Percentiles rank a stretch among this genome's conserved stretches.
Conservation (phyloP, 1,140 invertebrate genomes). For the Adoxophyes honmai region DNA sequence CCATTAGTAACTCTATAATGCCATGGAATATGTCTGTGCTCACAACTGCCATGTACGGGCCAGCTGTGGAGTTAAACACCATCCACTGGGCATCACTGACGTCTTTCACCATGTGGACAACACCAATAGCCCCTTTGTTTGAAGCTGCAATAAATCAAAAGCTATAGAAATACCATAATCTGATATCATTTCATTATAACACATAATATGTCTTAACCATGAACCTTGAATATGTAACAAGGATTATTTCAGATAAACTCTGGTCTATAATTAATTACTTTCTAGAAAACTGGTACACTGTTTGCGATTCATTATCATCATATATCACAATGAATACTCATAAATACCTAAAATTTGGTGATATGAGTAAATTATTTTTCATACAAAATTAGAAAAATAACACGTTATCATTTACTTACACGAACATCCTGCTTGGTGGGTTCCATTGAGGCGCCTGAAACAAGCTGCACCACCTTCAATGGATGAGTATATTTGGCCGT, state of each 20-base stretch:
- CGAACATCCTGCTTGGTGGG: constrained; percentile 94
- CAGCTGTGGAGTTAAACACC: constrained; percentile 81
- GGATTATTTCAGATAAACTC: no score
- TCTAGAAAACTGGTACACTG: no score
- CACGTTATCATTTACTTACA: constrained; percentile 80
- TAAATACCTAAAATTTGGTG: no score
- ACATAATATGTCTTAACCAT: no score
- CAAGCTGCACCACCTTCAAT: constrained; percentile 86
- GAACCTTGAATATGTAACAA: no score
- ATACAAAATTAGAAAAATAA: no score
- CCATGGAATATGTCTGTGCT: constrained; percentile 80
- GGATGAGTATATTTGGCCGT: constrained; percentile 88
- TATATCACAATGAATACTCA: no score
- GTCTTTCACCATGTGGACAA: constrained; percentile 85
- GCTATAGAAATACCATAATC: background rate
- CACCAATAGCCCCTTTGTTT: constrained; percentile 87
- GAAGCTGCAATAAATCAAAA: constrained; percentile 36
- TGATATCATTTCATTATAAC: no score
- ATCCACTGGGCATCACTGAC: constrained; percentile 85
- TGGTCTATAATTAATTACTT: no score
- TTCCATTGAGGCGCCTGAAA: constrained; percentile 92
- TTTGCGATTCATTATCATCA: no score
- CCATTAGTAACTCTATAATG: constrained; percentile 69
- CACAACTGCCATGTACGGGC: constrained; percentile 84
- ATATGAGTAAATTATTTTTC: no score